A percentile compares a stretch with the other conserved stretches of the same genome.
These are phyloP conservation scores for Sapajus apella DNA, from an alignment of 2,113 vertebrate species.

Conservation along the genomic window DNA sequence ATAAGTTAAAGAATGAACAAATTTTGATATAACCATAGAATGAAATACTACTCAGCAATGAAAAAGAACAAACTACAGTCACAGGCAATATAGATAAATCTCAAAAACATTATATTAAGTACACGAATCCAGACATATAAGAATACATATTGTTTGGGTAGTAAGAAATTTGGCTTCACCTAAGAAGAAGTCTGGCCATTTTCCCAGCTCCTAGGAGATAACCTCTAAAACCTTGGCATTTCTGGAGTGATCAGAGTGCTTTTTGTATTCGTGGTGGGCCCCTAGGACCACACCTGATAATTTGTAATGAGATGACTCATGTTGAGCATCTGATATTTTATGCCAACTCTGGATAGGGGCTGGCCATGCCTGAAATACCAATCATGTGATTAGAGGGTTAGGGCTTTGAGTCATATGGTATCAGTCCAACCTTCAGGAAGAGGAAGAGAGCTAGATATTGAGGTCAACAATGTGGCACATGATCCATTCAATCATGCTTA, in stretches of 20 bases:
- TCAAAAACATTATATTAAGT: not conserved
- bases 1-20: not conserved
- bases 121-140: not conserved
- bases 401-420: not conserved
- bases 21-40: not conserved
- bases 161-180: not conserved
- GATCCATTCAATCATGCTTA: not conserved
- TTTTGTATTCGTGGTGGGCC: not conserved
- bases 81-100: not conserved
- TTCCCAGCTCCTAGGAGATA: not conserved
- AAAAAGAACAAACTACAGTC: not conserved
- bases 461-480: not conserved
- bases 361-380: not conserved
- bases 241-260: not conserved
- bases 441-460: not conserved
- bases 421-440: not conserved
- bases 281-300: not conserved
- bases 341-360: not conserved
- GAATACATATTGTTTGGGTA: not conserved
- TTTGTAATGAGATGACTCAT: not conserved
- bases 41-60: not conserved
- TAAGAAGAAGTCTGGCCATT: not conserved
- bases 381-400: not conserved
- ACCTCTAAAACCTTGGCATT: not conserved
- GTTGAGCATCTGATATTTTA: not conserved